Evolutionary conservation across 2,888 invertebrate genomes (phyloP).

Genomic region (Thera britannica): DNA sequence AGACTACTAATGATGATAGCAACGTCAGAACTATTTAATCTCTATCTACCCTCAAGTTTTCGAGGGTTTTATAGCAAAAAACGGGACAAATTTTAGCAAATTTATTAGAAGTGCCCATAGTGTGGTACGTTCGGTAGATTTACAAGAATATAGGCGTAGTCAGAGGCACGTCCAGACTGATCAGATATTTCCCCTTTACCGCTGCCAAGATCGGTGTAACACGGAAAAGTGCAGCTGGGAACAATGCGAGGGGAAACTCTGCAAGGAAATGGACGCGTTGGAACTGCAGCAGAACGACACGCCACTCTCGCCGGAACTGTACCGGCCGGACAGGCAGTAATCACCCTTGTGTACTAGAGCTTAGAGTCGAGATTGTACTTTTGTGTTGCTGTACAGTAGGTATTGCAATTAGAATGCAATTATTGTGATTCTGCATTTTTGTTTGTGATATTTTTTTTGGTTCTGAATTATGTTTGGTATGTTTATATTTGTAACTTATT

Average conservation of each 20-base stretch:
- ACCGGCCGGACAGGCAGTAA: conserved; percentile 49
- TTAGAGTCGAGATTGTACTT: conserved; percentile 13
- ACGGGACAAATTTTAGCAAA: too few relatives aligned
- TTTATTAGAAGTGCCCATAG: too few relatives aligned
- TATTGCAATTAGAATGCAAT: background rate
- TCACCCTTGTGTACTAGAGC: background rate
- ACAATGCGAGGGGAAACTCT: conserved; percentile 77
- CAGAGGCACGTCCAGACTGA: background rate
- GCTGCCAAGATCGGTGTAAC: conserved; percentile 73
- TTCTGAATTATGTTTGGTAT: too few relatives aligned
- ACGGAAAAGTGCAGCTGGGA: conserved; percentile 78
- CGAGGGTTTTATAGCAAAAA: too few relatives aligned
- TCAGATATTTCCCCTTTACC: conserved; percentile 19
- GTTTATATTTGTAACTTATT: too few relatives aligned
- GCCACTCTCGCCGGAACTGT: conserved; percentile 52
- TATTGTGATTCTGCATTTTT: too few relatives aligned
- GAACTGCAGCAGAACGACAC: conserved; percentile 69
- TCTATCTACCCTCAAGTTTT: too few relatives aligned
- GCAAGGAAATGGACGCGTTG: conserved; percentile 73
- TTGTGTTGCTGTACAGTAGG: conserved; percentile 4
- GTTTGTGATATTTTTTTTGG: too few relatives aligned
- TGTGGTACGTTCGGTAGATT: too few relatives aligned
- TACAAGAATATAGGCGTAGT: background rate
- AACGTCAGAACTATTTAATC: too few relatives aligned
- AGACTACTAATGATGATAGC: too few relatives aligned